Evolutionary conservation across 2,113 vertebrate genomes (phyloP).

Genomic region (Hemichromis elongatus): DNA sequence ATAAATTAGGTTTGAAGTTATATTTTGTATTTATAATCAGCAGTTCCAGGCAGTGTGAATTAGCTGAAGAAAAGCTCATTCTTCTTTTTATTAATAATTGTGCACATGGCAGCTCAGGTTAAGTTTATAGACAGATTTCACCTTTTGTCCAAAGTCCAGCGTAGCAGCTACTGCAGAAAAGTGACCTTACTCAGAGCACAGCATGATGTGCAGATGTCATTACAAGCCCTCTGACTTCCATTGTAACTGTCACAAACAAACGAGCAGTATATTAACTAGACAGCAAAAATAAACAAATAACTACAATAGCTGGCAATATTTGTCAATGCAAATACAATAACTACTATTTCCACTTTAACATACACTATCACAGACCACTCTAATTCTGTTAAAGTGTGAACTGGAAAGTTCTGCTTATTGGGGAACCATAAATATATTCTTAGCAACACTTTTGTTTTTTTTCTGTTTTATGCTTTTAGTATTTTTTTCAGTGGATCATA

Average conservation of each 20-base stretch:
- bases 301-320: not conserved
- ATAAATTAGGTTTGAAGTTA: not conserved
- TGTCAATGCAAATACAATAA: not conserved
- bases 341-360: not conserved
- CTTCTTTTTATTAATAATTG: not conserved
- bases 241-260: not conserved
- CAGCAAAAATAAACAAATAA: not conserved
- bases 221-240: not conserved
- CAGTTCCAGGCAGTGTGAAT: not conserved
- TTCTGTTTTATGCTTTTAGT: not conserved
- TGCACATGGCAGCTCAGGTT: not conserved
- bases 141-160: not conserved
- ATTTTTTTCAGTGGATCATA: not conserved
- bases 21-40: not conserved
- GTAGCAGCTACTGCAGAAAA: not conserved
- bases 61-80: not conserved
- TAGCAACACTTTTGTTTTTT: not conserved
- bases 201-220: not conserved
- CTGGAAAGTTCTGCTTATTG: not conserved
- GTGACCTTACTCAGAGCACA: not conserved
- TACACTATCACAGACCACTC: not conserved
- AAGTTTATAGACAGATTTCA: not conserved
- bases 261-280: not conserved
- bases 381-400: not conserved
- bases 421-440: not conserved